Evolutionary conservation across 2,113 vertebrate genomes (phyloP).

Genomic region (Rattus norvegicus): GRCr8 NC_086032.1:97072001-97072500

Average conservation of each 20-base stretch:
- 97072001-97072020: background rate
- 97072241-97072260: background rate
- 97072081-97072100: background rate
- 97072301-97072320: background rate
- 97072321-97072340: slow-evolving; percentile 4
- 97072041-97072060: background rate
- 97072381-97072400: slow-evolving; percentile 36
- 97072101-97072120: background rate
- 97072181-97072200: background rate
- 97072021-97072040: background rate
- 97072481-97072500: slow-evolving; percentile 61
- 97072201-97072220: background rate
- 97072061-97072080: background rate
- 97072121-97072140: background rate
- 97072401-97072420: background rate
- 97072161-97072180: background rate
- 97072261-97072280: background rate
- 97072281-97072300: background rate
- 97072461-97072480: slow-evolving; percentile 25
- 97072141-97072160: background rate
- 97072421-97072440: slow-evolving; percentile 47
- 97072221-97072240: background rate
- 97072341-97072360: slow-evolving; percentile 14
- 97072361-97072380: slow-evolving; percentile 53
- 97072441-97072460: slow-evolving; percentile 45